Percentiles rank a stretch among this genome's conserved stretches.
Evolutionary conservation across 2,113 vertebrate species (phyloP).

Genomic region (Scophthalmus maximus): DNA sequence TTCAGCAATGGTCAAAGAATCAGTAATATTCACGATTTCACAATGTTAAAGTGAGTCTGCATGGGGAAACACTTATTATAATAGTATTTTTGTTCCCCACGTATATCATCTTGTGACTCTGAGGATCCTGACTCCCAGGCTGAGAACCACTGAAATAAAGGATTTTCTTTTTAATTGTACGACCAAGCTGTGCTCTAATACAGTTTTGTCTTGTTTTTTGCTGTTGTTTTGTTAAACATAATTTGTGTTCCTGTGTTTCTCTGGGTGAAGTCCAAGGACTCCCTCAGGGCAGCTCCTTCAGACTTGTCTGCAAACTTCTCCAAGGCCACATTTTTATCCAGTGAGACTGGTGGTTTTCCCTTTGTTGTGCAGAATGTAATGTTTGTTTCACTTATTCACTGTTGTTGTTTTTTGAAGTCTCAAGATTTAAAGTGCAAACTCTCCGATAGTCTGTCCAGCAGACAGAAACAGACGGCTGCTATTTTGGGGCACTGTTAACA

Average conservation of each 20-base stretch:
- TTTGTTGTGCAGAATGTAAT: background rate
- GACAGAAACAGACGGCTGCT: constrained; percentile 34
- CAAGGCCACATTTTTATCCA: constrained; percentile 21
- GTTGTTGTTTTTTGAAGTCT: too few species aligned
- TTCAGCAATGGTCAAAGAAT: too few species aligned
- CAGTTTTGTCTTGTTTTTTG: constrained; percentile 14
- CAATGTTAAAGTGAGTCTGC: background rate
- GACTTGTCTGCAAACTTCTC: constrained; percentile 58
- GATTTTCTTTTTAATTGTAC: constrained; percentile 21
- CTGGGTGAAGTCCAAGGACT: constrained; percentile 50
- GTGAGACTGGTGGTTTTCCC: constrained; percentile 26
- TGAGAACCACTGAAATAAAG: constrained; percentile 45
- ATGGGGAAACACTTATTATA: background rate
- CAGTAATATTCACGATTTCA: background rate
- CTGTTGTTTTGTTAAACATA: constrained; percentile 17
- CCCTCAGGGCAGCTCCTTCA: constrained; percentile 59
- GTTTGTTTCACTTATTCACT: constrained; percentile 25
- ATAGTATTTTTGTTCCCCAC: too few species aligned
- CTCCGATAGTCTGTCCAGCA: constrained; percentile 11
- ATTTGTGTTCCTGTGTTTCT: constrained; percentile 36
- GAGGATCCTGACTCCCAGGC: constrained; percentile 12
- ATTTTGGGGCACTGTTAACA: constrained; percentile 30
- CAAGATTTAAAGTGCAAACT: constrained; percentile 30
- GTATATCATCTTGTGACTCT: background rate
- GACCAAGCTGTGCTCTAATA: constrained; percentile 22